phyloP scores from a whole-genome alignment of 2,888 invertebrate genomes.

The Tanypteryx hageni region DNA sequence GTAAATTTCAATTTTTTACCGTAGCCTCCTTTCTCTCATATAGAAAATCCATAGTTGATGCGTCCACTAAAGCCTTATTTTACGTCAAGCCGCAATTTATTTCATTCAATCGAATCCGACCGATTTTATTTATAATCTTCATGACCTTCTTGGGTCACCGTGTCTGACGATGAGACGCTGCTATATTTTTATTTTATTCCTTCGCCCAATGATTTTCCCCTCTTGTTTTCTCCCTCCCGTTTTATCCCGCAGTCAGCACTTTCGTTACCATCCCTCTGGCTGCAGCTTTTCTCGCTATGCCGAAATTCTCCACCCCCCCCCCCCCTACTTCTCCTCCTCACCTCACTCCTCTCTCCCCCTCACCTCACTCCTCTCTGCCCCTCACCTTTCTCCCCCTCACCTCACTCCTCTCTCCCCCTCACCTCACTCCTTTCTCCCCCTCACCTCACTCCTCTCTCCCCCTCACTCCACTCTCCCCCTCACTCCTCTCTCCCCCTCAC shows the following conservation, averaged over 20 bases:
- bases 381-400: background rate
- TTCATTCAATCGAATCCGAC: background rate
- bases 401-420: background rate
- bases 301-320: background rate
- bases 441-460: background rate
- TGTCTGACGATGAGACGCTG: background rate
- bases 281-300: background rate
- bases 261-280: slow-evolving; percentile 26
- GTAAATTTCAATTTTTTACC: too few species aligned
- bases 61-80: too few species aligned
- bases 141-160: background rate
- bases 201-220: background rate
- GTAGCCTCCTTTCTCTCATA: too few species aligned
- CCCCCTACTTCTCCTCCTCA: background rate
- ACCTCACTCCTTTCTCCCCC: background rate
- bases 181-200: background rate
- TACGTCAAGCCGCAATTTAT: background rate
- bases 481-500: too few species aligned
- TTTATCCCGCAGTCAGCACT: background rate
- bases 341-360: background rate
- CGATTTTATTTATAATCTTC: background rate
- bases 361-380: background rate
- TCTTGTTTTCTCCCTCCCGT: background rate
- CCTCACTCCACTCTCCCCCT: background rate
- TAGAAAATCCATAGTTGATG: too few species aligned